A percentile compares a stretch with the other conserved stretches of the same genome.
Conservation (phyloP, 2,888 invertebrate species). For the Eulithis testata region DNA sequence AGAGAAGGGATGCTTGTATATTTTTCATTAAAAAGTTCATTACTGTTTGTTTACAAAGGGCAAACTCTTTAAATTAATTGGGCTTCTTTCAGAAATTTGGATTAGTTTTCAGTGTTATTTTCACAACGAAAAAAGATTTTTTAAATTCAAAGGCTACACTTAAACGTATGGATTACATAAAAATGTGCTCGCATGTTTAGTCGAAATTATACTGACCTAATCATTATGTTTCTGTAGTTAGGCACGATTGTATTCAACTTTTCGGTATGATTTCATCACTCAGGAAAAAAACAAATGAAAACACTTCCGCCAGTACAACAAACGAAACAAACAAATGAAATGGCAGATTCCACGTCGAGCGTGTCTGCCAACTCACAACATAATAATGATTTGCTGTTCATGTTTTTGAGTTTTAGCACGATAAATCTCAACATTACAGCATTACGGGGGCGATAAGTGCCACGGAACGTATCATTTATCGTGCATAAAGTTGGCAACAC, state of each 20-base stretch:
- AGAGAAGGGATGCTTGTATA: conserved; percentile 22
- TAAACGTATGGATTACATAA: no score
- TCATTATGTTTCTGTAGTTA: neutral
- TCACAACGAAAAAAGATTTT: neutral
- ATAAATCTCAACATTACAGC: conserved; percentile 42
- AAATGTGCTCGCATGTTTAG: no score
- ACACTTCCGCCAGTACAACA: conserved; percentile 8
- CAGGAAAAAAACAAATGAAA: conserved; percentile 10
- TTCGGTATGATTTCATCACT: neutral
- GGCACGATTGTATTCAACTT: neutral
- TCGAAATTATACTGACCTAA: no score
- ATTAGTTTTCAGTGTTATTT: conserved; percentile 11
- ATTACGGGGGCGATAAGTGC: conserved; percentile 43
- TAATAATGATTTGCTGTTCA: conserved; percentile 41
- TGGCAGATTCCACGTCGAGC: conserved; percentile 25
- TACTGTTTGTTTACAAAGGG: conserved; percentile 27
- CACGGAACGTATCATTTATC: conserved; percentile 40
- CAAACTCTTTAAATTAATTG: conserved; percentile 22
- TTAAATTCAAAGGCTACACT: no score
- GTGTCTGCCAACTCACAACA: conserved; percentile 30
- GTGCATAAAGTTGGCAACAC: conserved; percentile 43
- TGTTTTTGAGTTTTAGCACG: conserved; percentile 40
- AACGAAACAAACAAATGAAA: conserved; percentile 26
- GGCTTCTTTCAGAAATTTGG: conserved; percentile 1
- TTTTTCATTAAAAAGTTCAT: conserved; percentile 33